phyloP scores from a whole-genome alignment of 2,888 invertebrate species.

The Lomographa bimaculata region DNA sequence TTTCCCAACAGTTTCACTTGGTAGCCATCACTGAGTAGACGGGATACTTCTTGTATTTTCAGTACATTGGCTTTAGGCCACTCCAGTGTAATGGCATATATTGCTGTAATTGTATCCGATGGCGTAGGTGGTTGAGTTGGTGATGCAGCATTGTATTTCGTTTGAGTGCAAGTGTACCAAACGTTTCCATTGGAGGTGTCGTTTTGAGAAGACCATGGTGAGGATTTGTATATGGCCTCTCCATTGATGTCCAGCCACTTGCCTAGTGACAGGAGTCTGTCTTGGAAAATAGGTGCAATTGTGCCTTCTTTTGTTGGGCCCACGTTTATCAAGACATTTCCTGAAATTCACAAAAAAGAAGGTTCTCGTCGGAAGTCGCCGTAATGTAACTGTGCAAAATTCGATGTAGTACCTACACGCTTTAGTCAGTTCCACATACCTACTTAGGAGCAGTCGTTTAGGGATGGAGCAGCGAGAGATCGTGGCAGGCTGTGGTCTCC shows the following conservation, averaged over 20 bases:
- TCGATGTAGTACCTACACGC: no score
- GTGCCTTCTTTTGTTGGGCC: conserved; percentile 96
- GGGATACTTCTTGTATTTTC: conserved; percentile 43
- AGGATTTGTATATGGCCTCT: conserved; percentile 91
- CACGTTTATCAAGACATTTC: conserved; percentile 93
- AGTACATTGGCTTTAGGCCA: conserved; percentile 87
- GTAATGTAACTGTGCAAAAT: no score
- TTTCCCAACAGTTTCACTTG: conserved; percentile 55
- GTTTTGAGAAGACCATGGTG: conserved; percentile 92
- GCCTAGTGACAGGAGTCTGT: conserved; percentile 90
- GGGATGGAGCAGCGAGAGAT: no score
- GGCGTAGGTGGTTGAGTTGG: conserved; percentile 45
- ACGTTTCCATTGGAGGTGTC: conserved; percentile 87
- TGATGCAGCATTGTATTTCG: conserved; percentile 41
- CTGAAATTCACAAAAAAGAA: no score
- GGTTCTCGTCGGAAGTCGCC: no score
- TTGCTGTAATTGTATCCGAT: conserved; percentile 46
- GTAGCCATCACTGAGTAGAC: conserved; percentile 48
- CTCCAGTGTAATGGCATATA: conserved; percentile 87
- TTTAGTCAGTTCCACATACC: no score
- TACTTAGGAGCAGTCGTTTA: no score
- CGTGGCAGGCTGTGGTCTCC: no score
- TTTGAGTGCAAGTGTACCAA: conserved; percentile 87
- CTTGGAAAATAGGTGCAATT: conserved; percentile 93
- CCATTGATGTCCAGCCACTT: conserved; percentile 93